Evolutionary conservation across 2,797 vertebrate species (phyloP), one percentile per base, ranked within the genome.

Genomic region (Carapus acus): DNA sequence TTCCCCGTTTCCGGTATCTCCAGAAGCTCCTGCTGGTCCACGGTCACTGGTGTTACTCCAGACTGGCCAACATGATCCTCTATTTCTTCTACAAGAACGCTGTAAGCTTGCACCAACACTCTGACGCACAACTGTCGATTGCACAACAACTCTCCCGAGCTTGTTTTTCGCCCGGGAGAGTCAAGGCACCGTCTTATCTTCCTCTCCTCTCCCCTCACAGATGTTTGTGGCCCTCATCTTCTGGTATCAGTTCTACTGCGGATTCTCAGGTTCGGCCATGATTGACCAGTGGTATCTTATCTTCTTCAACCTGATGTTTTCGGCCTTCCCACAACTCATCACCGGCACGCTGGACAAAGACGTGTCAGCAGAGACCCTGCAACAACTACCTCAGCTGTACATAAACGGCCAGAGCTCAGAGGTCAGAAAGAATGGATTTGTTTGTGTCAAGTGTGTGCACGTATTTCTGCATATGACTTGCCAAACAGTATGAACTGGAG

Each of bases 21-120:
- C 91, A 96, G 87, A 94, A 94, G 74, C 92, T 99, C 43, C 81
- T 99, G 45, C 88, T 98, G 70, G 95, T 99, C 47, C 96, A 99
- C 1, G 96, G 96, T 23, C 94, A 97, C 65, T 99, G 96, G 96
- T 97, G 96, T 84, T 98, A 98, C 72, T 93, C 94, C 51, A 84
- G 96, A 1, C 88, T 98, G 20, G 94, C 96, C 38, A 98, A 93
- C 86, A 98, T 98, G 94, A 96, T 96, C 67, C 90, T 98, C 12
- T 99, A 96, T 71, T 99, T 98, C 86, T 98, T 99, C 90, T 99
- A 99, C 89, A 99, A 97, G 84, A 99, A 99, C 24, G 88, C 88
- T 33, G 89, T 90, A 67, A 88, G 86, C 22, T 8, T 4, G 13
- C 46, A 34, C 58, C 1, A 17, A 27, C 17, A 18, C 17, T 24